These are phyloP conservation scores for Subanguina moxae DNA, from an alignment of 1,140 invertebrate genomes.

Conservation along the genomic window DNA sequence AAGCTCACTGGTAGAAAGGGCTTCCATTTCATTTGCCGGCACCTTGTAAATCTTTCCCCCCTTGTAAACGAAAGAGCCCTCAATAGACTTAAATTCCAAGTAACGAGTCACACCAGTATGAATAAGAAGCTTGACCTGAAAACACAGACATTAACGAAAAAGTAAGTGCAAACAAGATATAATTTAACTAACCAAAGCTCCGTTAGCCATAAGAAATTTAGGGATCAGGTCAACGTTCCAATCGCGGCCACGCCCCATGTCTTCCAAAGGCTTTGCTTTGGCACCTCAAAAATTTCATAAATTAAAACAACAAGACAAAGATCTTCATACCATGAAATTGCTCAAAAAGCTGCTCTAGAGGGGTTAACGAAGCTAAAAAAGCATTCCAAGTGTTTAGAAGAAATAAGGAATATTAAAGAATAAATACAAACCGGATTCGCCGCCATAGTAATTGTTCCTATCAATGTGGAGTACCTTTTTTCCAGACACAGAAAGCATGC, in stretches of 20 bases:
- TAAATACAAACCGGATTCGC: slow-evolving; percentile 70
- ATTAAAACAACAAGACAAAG: no score
- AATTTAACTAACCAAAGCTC: slow-evolving; percentile 65
- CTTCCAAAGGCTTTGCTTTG: slow-evolving; percentile 76
- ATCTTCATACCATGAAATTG: slow-evolving; percentile 56
- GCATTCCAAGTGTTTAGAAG: no score
- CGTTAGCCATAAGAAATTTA: slow-evolving; percentile 99
- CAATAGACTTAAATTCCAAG: slow-evolving; percentile 96
- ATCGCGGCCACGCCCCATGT: slow-evolving; percentile 80
- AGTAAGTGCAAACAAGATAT: background rate
- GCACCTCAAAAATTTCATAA: slow-evolving; percentile 17
- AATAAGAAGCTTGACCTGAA: slow-evolving; percentile 80
- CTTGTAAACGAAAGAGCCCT: slow-evolving; percentile 99
- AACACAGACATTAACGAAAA: background rate
- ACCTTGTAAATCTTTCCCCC: slow-evolving; percentile 96
- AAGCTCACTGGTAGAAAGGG: slow-evolving; percentile 73
- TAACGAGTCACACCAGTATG: slow-evolving; percentile 98
- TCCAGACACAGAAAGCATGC: slow-evolving; percentile 94
- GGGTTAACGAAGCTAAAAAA: slow-evolving; percentile 82
- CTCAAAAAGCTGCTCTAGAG: slow-evolving; percentile 76
- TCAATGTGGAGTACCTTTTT: slow-evolving; percentile 99
- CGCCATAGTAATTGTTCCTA: slow-evolving; percentile 99
- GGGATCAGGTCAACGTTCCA: slow-evolving; percentile 99
- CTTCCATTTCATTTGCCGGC: slow-evolving; percentile 97
- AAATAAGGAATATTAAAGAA: no score